Base-by-base conservation (phyloP, 2,113 vertebrate genomes). In the Cephalophus harveyi region DNA sequence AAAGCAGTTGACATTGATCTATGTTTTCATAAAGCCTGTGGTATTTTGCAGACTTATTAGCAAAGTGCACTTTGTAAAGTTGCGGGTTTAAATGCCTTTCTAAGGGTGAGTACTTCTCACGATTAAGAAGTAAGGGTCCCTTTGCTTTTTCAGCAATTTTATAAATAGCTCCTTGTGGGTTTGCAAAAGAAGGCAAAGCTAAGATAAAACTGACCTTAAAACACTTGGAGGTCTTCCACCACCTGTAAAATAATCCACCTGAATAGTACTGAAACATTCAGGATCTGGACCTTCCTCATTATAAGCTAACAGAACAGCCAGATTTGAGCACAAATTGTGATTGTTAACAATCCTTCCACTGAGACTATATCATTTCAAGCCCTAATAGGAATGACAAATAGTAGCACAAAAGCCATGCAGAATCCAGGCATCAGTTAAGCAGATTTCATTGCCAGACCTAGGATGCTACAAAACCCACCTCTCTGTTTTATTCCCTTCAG, bases 1-100 rank as follows among this genome's bases (percentile, higher is more conserved):
- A 97, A 97, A 91, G 93, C 71, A 95, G 76, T 64, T 97, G 97
- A 94, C 98, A 87, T 52, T 92, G 76, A 97, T 92, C 12, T 95
- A 97, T 7, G 54, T 93, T 97, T 96, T 89, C 92, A 79, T 95
- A 98, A 98, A 97, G 74, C 74, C 96, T 93, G 28, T 87, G 50
- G 55, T 94, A 25, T 94, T 98, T 46, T 78, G 23, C 43, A 92
- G 57, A 79, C 40, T 97, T 97, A 54, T 95, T 97, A 98, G 74
- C 50, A 57, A 60, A 96, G 54, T 90, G 2, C 9, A 59, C 90
- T 95, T 97, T 67, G 89, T 91, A 36, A 97, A 87, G 62, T 93
- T 95, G 40, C 43, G 2, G 78, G 87, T 88, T 94, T 23, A 55
- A 97, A 86, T 54, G 59, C 17, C 94, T 96, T 92, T 81, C 10